Evolutionary conservation across 2,888 invertebrate species (phyloP).

Genomic region (Lithophane socia): DNA sequence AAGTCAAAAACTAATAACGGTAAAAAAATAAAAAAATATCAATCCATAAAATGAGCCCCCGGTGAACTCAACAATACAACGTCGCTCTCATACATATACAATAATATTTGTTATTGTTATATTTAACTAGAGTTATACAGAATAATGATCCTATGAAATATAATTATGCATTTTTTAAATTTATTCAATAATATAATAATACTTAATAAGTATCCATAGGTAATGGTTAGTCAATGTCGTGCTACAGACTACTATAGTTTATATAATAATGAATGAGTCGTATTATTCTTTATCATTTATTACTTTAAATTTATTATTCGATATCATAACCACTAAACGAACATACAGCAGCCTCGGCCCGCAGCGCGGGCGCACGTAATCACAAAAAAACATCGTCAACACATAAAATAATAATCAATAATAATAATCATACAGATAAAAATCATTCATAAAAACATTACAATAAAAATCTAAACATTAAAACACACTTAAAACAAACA

Average conservation of each 20-base stretch:
- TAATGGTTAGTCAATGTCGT: slow-evolving; percentile 90
- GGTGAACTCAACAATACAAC: slow-evolving; percentile 80
- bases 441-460: slow-evolving; percentile 91
- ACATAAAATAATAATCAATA: slow-evolving; percentile 91
- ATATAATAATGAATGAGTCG: slow-evolving; percentile 88
- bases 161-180: slow-evolving; percentile 91
- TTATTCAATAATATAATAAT: slow-evolving; percentile 91
- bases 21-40: slow-evolving; percentile 91
- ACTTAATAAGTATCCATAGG: slow-evolving; percentile 90
- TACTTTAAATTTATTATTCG: slow-evolving; percentile 88
- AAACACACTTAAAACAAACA: slow-evolving; percentile 91
- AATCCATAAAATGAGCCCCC: slow-evolving; percentile 89
- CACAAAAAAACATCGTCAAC: slow-evolving; percentile 90
- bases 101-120: slow-evolving; percentile 87
- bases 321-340: slow-evolving; percentile 87
- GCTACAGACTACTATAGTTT: slow-evolving; percentile 89
- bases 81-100: slow-evolving; percentile 78
- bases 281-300: slow-evolving; percentile 87
- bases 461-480: slow-evolving; percentile 91
- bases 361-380: slow-evolving; percentile 84
- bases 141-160: slow-evolving; percentile 91
- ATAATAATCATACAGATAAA: slow-evolving; percentile 91
- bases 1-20: slow-evolving; percentile 89
- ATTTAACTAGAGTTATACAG: slow-evolving; percentile 91
- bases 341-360: slow-evolving; percentile 88